phyloP scores from a whole-genome alignment of 2,113 vertebrate species.

The Brachyhypopomus gauderio region DNA sequence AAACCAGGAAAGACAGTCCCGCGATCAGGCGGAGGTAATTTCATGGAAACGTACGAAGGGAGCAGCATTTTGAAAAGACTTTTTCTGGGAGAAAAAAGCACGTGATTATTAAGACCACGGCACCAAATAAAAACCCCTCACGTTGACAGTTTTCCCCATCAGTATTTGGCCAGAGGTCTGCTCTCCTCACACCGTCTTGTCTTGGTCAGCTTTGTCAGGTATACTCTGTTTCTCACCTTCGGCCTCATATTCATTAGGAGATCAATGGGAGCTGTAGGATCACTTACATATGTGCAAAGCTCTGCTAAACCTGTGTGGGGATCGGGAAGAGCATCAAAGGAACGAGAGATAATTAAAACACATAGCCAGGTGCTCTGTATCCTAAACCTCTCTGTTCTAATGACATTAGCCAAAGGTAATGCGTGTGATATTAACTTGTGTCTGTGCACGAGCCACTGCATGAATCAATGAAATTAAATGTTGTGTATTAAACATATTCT shows the following conservation, averaged over 20 bases:
- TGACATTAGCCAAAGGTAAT: neutral
- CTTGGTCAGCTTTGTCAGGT: slow-evolving; percentile 34
- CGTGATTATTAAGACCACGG: slow-evolving; percentile 22
- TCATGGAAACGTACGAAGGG: slow-evolving; percentile 15
- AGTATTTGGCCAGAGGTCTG: slow-evolving; percentile 41
- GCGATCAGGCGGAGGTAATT: neutral
- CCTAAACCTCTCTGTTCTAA: neutral
- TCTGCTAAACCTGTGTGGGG: slow-evolving; percentile 31
- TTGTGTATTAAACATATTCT: too few relatives aligned
- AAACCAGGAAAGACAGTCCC: neutral
- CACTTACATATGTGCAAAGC: slow-evolving; percentile 39
- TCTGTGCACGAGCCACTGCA: too few relatives aligned
- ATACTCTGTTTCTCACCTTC: slow-evolving; percentile 37
- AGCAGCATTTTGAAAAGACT: slow-evolving; percentile 42
- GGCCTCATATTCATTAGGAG: slow-evolving; percentile 44
- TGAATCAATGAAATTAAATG: too few relatives aligned
- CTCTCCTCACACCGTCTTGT: slow-evolving; percentile 20
- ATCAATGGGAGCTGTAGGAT: slow-evolving; percentile 50
- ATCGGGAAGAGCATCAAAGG: slow-evolving; percentile 32
- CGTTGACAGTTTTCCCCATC: slow-evolving; percentile 28
- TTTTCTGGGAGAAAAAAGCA: slow-evolving; percentile 25
- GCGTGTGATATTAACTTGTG: too few relatives aligned
- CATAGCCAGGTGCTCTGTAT: neutral
- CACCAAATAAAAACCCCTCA: slow-evolving; percentile 5
- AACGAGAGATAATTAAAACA: slow-evolving; percentile 26